These are phyloP conservation scores for Actinia equina DNA, from an alignment of 64 coral and sea anemone species.

Conservation along the genomic window DNA sequence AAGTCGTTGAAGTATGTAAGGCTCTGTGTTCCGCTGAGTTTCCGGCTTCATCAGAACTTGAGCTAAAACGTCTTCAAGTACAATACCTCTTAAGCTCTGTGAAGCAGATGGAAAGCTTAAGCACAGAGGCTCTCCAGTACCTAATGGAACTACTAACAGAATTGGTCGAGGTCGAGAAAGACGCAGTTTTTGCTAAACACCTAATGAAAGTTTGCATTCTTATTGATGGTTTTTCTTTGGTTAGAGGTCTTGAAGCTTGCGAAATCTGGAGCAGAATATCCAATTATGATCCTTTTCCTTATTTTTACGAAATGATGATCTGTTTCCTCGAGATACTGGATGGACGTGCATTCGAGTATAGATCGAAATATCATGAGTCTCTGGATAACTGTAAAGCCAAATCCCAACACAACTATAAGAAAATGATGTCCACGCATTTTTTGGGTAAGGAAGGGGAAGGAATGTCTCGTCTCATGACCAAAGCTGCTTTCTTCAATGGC, in stretches of 20 bases:
- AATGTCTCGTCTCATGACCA: slow-evolving; percentile 64
- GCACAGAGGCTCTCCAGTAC: slow-evolving; percentile 44
- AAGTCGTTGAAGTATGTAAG: slow-evolving; percentile 49
- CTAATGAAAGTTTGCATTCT: slow-evolving; percentile 66
- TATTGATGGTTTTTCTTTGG: slow-evolving; percentile 50
- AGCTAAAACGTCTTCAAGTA: slow-evolving; percentile 62
- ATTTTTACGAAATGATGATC: slow-evolving; percentile 74
- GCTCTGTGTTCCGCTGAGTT: slow-evolving; percentile 54
- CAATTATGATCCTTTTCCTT: slow-evolving; percentile 21
- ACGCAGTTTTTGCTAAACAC: slow-evolving; percentile 39
- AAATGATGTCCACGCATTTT: slow-evolving; percentile 36
- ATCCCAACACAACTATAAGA: slow-evolving; percentile 47
- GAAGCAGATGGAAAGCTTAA: slow-evolving; percentile 33
- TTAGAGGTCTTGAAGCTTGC: slow-evolving; percentile 46
- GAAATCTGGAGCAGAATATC: slow-evolving; percentile 12
- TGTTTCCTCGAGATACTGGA: slow-evolving; percentile 69
- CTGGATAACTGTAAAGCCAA: slow-evolving; percentile 30
- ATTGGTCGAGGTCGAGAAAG: slow-evolving; percentile 28
- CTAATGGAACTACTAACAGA: slow-evolving; percentile 63
- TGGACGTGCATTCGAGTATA: slow-evolving; percentile 34
- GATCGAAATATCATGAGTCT: slow-evolving; percentile 23
- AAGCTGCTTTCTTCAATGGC: slow-evolving; percentile 29
- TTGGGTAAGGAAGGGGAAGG: slow-evolving; percentile 47
- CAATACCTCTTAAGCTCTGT: slow-evolving; percentile 58
- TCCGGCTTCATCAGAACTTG: slow-evolving; percentile 37